A percentile compares a stretch with the other conserved stretches of the same genome.
phyloP scores from a whole-genome alignment of 2,888 invertebrate species.

The Drosophila prostipennis region DNA sequence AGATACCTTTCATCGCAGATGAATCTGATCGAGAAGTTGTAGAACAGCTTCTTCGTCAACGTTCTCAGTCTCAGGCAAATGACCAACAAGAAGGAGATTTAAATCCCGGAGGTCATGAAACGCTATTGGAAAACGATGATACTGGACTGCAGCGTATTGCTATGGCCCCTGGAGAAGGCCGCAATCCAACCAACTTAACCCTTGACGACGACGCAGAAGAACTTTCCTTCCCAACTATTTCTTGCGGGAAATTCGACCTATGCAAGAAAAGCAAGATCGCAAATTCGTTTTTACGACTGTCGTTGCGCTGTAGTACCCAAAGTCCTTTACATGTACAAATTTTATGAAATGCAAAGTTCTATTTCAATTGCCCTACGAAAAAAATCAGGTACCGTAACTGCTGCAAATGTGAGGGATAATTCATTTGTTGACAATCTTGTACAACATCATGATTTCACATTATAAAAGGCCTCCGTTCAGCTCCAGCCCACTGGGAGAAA shows the following conservation, averaged over 20 bases:
- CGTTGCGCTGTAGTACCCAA: background rate
- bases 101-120: background rate
- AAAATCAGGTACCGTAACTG: background rate
- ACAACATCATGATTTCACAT: too few relatives aligned
- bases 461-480: background rate
- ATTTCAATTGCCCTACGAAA: slow-evolving; percentile 5
- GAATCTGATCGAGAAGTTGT: too few relatives aligned
- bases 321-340: slow-evolving; percentile 1
- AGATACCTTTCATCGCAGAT: slow-evolving; percentile 1
- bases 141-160: background rate
- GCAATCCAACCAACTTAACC: background rate
- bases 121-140: background rate
- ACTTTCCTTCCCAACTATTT: background rate
- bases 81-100: too few relatives aligned
- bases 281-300: background rate
- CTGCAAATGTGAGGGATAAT: background rate
- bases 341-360: slow-evolving; percentile 6
- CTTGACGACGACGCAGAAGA: background rate
- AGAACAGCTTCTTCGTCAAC: background rate
- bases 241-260: background rate
- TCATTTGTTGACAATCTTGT: background rate
- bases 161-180: background rate
- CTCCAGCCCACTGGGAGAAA: background rate
- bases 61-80: background rate
- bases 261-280: background rate